phyloP scores from a whole-genome alignment of 2,888 invertebrate genomes.

The Xestia sexstrigata region DNA sequence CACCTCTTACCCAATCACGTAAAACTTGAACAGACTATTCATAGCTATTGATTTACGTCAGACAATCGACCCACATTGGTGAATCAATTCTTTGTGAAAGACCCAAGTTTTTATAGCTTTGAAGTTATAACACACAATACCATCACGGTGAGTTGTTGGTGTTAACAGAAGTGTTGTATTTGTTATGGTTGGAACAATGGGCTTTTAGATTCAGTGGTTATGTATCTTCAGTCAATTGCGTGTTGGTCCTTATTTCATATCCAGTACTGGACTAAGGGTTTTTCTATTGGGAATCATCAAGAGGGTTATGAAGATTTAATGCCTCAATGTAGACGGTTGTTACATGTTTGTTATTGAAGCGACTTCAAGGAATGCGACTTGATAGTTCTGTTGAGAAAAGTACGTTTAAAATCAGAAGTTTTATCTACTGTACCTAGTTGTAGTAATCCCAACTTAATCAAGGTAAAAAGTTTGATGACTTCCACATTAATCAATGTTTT shows the following conservation, averaged over 20 bases:
- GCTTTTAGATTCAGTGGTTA: constrained; percentile 1
- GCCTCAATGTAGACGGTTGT: neutral
- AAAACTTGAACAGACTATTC: neutral
- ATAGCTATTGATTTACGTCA: constrained; percentile 41
- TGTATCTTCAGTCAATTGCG: neutral
- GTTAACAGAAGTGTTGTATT: constrained; percentile 16
- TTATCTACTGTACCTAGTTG: neutral
- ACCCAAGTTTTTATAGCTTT: constrained; percentile 34
- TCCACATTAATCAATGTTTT: neutral
- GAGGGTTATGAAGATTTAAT: neutral
- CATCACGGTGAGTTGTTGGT: constrained; percentile 29
- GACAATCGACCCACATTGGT: constrained; percentile 30
- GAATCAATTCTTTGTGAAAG: constrained; percentile 48
- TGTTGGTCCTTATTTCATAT: no score
- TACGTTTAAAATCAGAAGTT: neutral
- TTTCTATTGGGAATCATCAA: neutral
- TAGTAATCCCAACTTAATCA: neutral
- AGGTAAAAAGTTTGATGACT: neutral
- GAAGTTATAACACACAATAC: neutral
- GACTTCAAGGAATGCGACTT: neutral
- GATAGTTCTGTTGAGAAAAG: neutral
- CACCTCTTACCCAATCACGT: constrained; percentile 13
- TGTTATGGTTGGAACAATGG: constrained; percentile 25
- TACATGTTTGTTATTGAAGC: neutral
- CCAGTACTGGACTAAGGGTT: neutral